These are phyloP conservation scores for Lordiphosa mommai DNA, from an alignment of 1,140 invertebrate genomes.

Conservation along the genomic window DNA sequence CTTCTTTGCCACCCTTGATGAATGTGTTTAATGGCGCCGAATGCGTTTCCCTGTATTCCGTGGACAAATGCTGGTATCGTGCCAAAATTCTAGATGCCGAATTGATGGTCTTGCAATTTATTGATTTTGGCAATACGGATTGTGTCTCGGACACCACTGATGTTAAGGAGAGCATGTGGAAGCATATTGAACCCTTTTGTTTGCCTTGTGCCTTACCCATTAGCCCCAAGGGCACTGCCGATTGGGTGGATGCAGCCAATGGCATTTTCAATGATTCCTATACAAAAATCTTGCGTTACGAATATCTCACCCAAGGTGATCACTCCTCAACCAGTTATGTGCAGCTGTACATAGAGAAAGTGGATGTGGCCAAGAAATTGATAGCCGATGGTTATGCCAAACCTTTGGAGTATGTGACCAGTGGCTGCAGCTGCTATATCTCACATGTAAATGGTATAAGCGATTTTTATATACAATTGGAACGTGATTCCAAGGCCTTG, in stretches of 20 bases:
- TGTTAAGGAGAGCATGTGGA: conserved; percentile 82
- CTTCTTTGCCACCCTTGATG: conserved; percentile 80
- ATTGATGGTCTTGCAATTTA: conserved; percentile 87
- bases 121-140: conserved; percentile 91
- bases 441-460: conserved; percentile 85
- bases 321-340: conserved; percentile 81
- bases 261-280: conserved; percentile 81
- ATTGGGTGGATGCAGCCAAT: conserved; percentile 84
- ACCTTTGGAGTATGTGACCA: conserved; percentile 80
- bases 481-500: conserved; percentile 82
- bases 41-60: conserved; percentile 87
- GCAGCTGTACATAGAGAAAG: conserved; percentile 83
- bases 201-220: conserved; percentile 84
- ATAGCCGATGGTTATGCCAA: conserved; percentile 81
- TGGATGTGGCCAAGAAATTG: conserved; percentile 83
- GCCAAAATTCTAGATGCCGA: conserved; percentile 88
- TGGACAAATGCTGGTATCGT: conserved; percentile 89
- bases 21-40: conserved; percentile 83
- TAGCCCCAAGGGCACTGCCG: conserved; percentile 82
- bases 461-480: conserved; percentile 87
- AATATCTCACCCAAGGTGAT: conserved; percentile 81
- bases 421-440: conserved; percentile 82
- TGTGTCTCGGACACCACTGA: conserved; percentile 82
- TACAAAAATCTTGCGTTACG: conserved; percentile 60
- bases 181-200: conserved; percentile 82